Percentiles rank a stretch among this genome's conserved stretches.
Conservation (phyloP, 1,140 invertebrate species). For the Penaeus chinensis region DNA sequence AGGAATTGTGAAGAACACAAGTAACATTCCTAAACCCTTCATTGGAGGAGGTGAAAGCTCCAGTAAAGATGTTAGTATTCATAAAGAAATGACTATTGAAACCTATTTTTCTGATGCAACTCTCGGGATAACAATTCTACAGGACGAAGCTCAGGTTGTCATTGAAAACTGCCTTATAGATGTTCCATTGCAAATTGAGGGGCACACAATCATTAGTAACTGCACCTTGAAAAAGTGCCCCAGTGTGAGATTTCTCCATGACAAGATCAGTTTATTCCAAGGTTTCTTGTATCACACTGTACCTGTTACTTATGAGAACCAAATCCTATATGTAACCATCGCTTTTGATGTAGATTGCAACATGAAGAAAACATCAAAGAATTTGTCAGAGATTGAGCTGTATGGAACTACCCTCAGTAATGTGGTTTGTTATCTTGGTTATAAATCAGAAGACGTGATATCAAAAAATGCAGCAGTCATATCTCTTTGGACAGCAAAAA, state of each 20-base stretch:
- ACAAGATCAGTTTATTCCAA: conserved; percentile 7
- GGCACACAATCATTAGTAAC: conserved; percentile 55
- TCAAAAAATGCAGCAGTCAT: conserved; percentile 6
- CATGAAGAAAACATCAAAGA: conserved; percentile 28
- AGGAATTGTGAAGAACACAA: conserved; percentile 44
- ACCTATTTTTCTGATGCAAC: conserved; percentile 29
- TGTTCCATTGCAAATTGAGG: conserved; percentile 14
- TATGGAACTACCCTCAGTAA: conserved; percentile 33
- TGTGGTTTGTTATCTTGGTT: conserved; percentile 20
- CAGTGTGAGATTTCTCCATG: conserved; percentile 6
- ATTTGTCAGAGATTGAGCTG: conserved; percentile 26
- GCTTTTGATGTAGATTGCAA: conserved; percentile 48
- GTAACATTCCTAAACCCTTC: conserved; percentile 14
- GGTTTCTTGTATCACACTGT: conserved; percentile 56
- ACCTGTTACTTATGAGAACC: conserved; percentile 27
- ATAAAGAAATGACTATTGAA: conserved; percentile 30
- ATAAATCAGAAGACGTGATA: conserved; percentile 12
- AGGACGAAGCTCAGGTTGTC: conserved; percentile 30
- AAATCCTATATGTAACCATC: conserved; percentile 51
- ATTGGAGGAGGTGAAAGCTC: background rate
- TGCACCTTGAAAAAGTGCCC: conserved; percentile 38
- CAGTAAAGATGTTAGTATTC: background rate
- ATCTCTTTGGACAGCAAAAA: conserved; percentile 52
- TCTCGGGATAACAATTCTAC: background rate
- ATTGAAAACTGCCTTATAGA: conserved; percentile 42